Base-by-base conservation (phyloP, 2,113 vertebrate species). In the Salvelinus fontinalis region DNA sequence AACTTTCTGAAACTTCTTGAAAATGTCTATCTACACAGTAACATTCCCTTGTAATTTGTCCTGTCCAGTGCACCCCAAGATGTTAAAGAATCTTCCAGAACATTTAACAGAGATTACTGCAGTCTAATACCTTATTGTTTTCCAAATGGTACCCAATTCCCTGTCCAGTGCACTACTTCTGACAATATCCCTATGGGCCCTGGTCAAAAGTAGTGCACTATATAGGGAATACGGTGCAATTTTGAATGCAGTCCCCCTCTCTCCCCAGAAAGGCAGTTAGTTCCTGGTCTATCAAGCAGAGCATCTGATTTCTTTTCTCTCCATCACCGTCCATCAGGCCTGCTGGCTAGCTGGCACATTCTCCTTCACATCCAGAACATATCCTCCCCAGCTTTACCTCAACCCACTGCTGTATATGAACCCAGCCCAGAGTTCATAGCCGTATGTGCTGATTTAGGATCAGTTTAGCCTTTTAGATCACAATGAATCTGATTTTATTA, bases 261-360 rank as follows among this genome's bases (percentile, higher is more conserved):
- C 34, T 44, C 34, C n/a, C 26, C 14, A 16, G 24, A 13, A 54
- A 70, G 68, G 57, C 31, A 18, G 6, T 13, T 51, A 79, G 57
- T 71, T 65, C 68, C 27, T 44, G 72, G 70, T 57, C 75, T 39
- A 44, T 39, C 22, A 20, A 57, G 62, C 70, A 62, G 80, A 82
- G 78, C 74, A 84, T 64, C 44, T 4, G 48, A 80, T 78, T 75
- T 70, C 76, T 80, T 70, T 67, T 72, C n/a, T 20, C 69, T 66
- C 74, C 64, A 68, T 78, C 74, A 74, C 18, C 39, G 73, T 65
- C 39, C 9, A 2, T 44, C 9, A 44, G 39, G 11, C 39, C 9
- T 44, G 39, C 39, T 44, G 29, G 62, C 48, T 29, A 60, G 48
- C 64, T 59, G 39, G 62, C 39, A 74, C 57, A 71, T 75, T 81